These are phyloP conservation scores for Urosaurus nigricauda DNA, from an alignment of 2,797 vertebrate genomes.

Conservation along the genomic window DNA sequence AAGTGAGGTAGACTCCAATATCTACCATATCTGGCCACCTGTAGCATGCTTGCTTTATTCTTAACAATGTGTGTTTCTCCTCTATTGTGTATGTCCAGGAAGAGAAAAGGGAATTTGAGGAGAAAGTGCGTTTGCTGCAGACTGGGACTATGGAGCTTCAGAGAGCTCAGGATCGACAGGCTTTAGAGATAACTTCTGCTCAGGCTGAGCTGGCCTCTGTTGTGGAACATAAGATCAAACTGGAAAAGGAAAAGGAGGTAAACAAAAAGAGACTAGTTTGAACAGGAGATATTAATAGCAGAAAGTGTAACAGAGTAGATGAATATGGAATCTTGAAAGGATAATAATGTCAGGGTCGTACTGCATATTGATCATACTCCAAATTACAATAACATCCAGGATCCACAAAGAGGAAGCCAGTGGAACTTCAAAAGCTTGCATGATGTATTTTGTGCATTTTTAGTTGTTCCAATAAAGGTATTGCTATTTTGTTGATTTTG, in stretches of 20 bases:
- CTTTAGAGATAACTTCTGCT: constrained; percentile 21
- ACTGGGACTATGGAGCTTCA: constrained; percentile 30
- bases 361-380: too few species aligned
- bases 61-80: neutral
- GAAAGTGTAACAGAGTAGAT: neutral
- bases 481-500: too few species aligned
- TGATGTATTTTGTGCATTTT: too few species aligned
- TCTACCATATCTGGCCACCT: neutral
- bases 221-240: constrained; percentile 19
- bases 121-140: constrained; percentile 39
- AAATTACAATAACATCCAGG: too few species aligned
- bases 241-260: constrained; percentile 37
- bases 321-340: neutral
- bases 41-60: neutral
- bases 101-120: constrained; percentile 8
- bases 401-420: too few species aligned
- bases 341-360: too few species aligned
- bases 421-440: too few species aligned
- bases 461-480: too few species aligned
- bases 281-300: neutral
- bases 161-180: constrained; percentile 8
- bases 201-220: constrained; percentile 10
- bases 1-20: neutral
- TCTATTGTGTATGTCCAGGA: constrained; percentile 22
- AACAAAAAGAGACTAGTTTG: neutral